phyloP scores from a whole-genome alignment of 2,888 invertebrate genomes.

The Plebejus argus region DNA sequence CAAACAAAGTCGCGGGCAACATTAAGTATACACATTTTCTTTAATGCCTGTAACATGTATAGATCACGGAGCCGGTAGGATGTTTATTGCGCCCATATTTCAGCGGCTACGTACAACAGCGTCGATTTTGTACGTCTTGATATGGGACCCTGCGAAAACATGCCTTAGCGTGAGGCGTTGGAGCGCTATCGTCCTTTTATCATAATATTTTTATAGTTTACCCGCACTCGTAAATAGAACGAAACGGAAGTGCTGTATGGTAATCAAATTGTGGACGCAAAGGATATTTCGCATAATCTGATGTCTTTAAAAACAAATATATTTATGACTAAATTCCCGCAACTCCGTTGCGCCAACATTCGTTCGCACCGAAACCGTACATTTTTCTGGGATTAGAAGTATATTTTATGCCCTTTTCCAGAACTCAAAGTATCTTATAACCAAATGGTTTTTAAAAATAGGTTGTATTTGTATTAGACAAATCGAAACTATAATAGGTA shows the following conservation, averaged over 20 bases:
- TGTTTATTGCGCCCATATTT: constrained; percentile 46
- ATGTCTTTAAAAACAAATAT: not conserved
- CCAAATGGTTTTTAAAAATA: no score
- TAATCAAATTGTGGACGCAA: not conserved
- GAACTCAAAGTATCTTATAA: no score
- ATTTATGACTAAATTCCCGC: no score
- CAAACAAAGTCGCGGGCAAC: not conserved
- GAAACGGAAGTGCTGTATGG: constrained; percentile 2
- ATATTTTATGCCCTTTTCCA: no score
- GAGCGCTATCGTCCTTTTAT: constrained; percentile 13
- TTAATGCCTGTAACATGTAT: not conserved
- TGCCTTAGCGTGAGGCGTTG: not conserved
- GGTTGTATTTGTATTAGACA: no score
- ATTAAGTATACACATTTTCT: constrained; percentile 7
- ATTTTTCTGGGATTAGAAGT: no score
- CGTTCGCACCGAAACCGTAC: no score
- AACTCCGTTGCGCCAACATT: no score
- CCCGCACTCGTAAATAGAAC: constrained; percentile 19
- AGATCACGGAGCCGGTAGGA: constrained; percentile 37
- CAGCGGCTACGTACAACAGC: constrained; percentile 37
- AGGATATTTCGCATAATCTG: not conserved
- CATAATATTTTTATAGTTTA: constrained; percentile 7
- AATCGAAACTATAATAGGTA: no score
- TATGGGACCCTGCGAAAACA: constrained; percentile 36
- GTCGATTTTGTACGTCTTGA: constrained; percentile 40